Conservation (phyloP, 2,797 vertebrate species). For the Florisuga fusca region DNA sequence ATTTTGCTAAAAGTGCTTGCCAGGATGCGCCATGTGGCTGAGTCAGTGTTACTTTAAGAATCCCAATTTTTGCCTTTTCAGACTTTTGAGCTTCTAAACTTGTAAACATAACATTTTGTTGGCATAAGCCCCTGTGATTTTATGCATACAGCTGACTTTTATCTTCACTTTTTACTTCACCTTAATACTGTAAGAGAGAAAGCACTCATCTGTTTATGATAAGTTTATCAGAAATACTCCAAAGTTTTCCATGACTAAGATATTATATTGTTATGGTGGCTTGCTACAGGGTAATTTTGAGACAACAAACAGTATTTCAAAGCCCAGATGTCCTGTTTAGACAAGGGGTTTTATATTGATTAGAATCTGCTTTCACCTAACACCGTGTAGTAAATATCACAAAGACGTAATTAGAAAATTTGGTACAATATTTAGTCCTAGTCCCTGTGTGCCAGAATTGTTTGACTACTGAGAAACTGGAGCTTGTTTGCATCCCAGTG, state of each 20-base stretch:
- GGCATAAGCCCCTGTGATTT: conserved; percentile 22
- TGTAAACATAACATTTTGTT: conserved; percentile 67
- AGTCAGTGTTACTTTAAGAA: conserved; percentile 69
- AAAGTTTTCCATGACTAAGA: conserved; percentile 60
- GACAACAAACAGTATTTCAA: conserved; percentile 70
- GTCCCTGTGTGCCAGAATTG: conserved; percentile 78
- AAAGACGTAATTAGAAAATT: conserved; percentile 81
- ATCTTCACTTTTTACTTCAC: conserved; percentile 69
- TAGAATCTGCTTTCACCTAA: conserved; percentile 77
- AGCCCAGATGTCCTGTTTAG: conserved; percentile 76
- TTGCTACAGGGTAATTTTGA: conserved; percentile 61
- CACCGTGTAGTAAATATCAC: conserved; percentile 68
- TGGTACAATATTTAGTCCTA: conserved; percentile 76
- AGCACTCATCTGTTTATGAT: conserved; percentile 54
- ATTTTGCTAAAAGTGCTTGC: conserved; percentile 56
- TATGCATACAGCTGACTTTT: conserved; percentile 66
- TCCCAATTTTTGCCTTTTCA: conserved; percentile 67
- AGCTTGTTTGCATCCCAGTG: conserved; percentile 82
- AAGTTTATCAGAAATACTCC: conserved; percentile 65
- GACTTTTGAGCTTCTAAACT: conserved; percentile 71
- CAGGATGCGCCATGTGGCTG: conserved; percentile 67
- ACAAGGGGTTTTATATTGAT: conserved; percentile 75
- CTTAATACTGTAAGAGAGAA: conserved; percentile 64
- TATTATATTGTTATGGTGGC: conserved; percentile 64
- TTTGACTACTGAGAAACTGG: conserved; percentile 79